phyloP scores from a whole-genome alignment of 1,140 invertebrate genomes.

The Anoplolepis gracilipes region DNA sequence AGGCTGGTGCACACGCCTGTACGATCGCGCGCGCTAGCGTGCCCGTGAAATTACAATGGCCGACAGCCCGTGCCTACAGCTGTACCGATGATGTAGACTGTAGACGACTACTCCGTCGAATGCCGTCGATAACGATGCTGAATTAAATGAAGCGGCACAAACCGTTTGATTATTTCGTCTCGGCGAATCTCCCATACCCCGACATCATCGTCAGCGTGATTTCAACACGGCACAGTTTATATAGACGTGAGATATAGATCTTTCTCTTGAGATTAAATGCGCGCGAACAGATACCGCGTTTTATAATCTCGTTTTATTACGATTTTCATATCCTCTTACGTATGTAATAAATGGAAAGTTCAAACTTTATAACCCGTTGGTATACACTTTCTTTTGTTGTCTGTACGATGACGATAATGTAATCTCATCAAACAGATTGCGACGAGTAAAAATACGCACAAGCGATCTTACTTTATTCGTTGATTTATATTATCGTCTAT shows the following conservation, averaged over 20 bases:
- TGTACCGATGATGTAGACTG: slow-evolving; percentile 33
- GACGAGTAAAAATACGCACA: not conserved
- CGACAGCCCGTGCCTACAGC: slow-evolving; percentile 39
- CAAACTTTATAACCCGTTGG: not conserved
- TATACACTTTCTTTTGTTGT: not conserved
- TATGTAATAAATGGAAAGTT: not conserved
- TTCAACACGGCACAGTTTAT: slow-evolving; percentile 18
- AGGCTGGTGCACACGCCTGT: slow-evolving; percentile 54
- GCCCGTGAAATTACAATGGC: slow-evolving; percentile 69
- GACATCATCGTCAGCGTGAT: not conserved
- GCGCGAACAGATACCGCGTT: not conserved
- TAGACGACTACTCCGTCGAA: not conserved
- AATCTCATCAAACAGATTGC: slow-evolving; percentile 10
- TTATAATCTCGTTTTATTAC: slow-evolving; percentile 22
- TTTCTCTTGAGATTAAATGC: slow-evolving; percentile 27
- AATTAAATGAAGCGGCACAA: slow-evolving; percentile 54
- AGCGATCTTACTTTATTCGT: not conserved
- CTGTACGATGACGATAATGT: not conserved
- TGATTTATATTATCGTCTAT: not conserved
- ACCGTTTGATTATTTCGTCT: slow-evolving; percentile 23
- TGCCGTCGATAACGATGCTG: slow-evolving; percentile 51
- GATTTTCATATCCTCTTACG: not conserved
- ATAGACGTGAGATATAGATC: not conserved
- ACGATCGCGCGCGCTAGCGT: slow-evolving; percentile 49
- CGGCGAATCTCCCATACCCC: not conserved